Evolutionary conservation across 2,888 invertebrate species (phyloP), one percentile per base, ranked within the genome.

Genomic region (Germaria angustata): DNA sequence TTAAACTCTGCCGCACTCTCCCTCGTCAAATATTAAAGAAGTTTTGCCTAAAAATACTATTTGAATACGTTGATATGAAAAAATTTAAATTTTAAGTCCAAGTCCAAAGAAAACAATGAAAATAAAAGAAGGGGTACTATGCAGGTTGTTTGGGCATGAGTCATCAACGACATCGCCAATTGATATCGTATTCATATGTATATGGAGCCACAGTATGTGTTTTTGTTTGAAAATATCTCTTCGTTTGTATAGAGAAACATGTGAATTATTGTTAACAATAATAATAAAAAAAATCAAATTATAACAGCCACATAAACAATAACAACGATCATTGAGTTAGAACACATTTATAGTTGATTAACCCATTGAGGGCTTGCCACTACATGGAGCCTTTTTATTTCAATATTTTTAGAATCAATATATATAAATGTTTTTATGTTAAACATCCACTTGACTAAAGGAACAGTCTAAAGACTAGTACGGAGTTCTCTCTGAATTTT

Each of bases 231-330:
- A 5, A 28, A 28, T 5, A 28, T 28, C 6, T 28, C 4, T 49
- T 66, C 11, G 57, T 11, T 34, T 63, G 17, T 22, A 51, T 59
- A 79, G 49, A 66, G 36, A 65, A 79, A 79, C 79, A 79, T 82
- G 71, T 82, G 82, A 79, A 82, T 79, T 71, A 71, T 79, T 82
- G 71, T 76, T 79, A 82, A 76, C 71, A 76, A 75, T 46, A 78
- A 28, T 28, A 28, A 6, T 75, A 39, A 57, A 63, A 75, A 55
- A 66, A 80, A 77, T 79, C 71, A 76, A 71, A 82, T 82, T 82
- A 66, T 65, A 81, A 76, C 55, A 75, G 46, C 68, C 69, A 36
- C 69, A 68, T 28, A 53, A 34, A 68, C 32, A 72, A 69, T 11
- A 77, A 59, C 39, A 55, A 68, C 36, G 15, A 57, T 49, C 36